Percentiles rank a stretch among this genome's conserved stretches.
Conservation (phyloP, 2,797 vertebrate genomes). For the Epinephelus coioides region DNA sequence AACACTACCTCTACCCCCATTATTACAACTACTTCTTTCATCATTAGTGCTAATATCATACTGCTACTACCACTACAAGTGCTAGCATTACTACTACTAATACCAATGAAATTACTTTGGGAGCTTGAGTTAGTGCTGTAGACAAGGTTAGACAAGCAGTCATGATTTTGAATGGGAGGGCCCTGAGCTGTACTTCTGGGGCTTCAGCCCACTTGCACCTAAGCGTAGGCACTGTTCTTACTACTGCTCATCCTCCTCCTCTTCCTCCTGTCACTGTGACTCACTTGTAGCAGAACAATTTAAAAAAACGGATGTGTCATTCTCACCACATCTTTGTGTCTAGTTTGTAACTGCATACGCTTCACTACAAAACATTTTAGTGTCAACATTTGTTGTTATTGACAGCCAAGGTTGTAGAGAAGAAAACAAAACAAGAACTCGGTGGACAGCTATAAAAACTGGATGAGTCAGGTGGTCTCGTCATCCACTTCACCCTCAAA, state of each 20-base stretch:
- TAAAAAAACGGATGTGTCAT: too few relatives aligned
- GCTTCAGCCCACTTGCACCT: neutral
- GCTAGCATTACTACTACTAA: too few relatives aligned
- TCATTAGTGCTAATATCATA: too few relatives aligned
- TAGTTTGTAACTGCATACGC: too few relatives aligned
- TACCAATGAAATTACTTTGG: too few relatives aligned
- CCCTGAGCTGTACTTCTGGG: too few relatives aligned
- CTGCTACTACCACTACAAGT: too few relatives aligned
- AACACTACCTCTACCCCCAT: too few relatives aligned
- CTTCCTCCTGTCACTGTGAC: neutral
- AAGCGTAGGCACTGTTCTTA: neutral
- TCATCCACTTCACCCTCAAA: conserved; percentile 9
- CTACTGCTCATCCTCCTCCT: neutral
- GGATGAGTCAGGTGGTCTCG: conserved; percentile 4
- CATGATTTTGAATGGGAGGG: too few relatives aligned
- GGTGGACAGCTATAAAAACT: neutral
- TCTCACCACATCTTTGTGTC: neutral
- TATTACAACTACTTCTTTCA: too few relatives aligned
- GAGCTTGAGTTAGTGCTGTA: too few relatives aligned
- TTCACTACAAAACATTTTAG: neutral
- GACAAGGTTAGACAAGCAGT: too few relatives aligned
- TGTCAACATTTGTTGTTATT: neutral
- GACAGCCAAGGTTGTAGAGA: neutral
- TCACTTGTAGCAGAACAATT: neutral
- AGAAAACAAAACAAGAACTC: neutral